Percentiles rank a stretch among this genome's conserved stretches.
phyloP scores from a whole-genome alignment of 30 jellyfish, hydroid and myxozoan species.

The Hydractinia echinata region DNA sequence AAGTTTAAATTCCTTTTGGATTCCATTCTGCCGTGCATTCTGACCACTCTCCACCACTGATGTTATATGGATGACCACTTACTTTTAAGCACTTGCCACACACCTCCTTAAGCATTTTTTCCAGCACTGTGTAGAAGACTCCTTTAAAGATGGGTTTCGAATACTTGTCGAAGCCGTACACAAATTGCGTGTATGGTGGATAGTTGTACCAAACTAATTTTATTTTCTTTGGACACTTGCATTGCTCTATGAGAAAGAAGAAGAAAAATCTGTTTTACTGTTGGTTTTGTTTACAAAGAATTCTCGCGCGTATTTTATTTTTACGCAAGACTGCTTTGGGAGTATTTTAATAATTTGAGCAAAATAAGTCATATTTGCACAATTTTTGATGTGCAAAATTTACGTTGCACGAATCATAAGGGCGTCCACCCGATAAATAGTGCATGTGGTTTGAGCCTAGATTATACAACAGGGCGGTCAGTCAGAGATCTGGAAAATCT shows the following conservation, averaged over 20 bases:
- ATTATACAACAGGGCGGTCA: too few relatives aligned
- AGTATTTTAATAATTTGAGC: too few relatives aligned
- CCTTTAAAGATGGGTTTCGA: slow-evolving; percentile 31
- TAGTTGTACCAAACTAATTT: slow-evolving; percentile 29
- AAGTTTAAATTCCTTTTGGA: too few relatives aligned
- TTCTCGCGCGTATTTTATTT: background rate
- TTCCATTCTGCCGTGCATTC: background rate
- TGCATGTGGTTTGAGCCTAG: too few relatives aligned
- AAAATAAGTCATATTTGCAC: too few relatives aligned
- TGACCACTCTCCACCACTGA: background rate
- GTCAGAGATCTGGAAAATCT: too few relatives aligned
- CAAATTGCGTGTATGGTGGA: slow-evolving; percentile 38
- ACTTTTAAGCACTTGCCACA: slow-evolving; percentile 33
- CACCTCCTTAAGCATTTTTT: slow-evolving; percentile 24
- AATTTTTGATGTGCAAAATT: too few relatives aligned
- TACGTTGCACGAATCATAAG: too few relatives aligned
- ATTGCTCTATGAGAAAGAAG: slow-evolving; percentile 8
- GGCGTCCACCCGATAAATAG: too few relatives aligned
- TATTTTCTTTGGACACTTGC: slow-evolving; percentile 33
- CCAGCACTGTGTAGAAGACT: slow-evolving; percentile 13
- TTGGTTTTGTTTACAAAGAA: background rate
- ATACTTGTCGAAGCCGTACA: slow-evolving; percentile 7
- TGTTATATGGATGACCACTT: background rate
- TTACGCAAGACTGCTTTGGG: too few relatives aligned
- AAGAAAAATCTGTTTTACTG: background rate